Percentiles rank a stretch among this genome's conserved stretches.
phyloP scores from a whole-genome alignment of 1,140 invertebrate genomes.

The Oncopeltus fasciatus region DNA sequence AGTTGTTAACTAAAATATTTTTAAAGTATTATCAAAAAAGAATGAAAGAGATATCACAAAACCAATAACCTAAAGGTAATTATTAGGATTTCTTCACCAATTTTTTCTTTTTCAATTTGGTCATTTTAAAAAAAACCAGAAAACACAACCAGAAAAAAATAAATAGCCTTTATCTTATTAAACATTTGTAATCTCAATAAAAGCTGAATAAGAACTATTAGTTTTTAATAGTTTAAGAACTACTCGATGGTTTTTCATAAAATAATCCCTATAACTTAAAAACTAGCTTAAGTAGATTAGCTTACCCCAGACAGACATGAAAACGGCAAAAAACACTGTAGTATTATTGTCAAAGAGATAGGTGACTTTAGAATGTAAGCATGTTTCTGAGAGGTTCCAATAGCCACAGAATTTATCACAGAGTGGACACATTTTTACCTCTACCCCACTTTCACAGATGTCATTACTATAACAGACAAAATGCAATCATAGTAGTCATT shows the following conservation, averaged over 20 bases:
- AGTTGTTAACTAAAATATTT: too few species aligned
- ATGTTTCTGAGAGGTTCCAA: conserved; percentile 74
- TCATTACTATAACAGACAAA: conserved; percentile 50
- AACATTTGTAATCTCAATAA: too few species aligned
- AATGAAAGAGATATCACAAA: too few species aligned
- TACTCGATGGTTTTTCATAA: background rate
- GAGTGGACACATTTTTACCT: conserved; percentile 65
- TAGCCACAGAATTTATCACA: conserved; percentile 76
- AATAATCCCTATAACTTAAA: background rate
- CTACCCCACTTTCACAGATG: conserved; percentile 50
- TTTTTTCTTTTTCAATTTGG: too few species aligned
- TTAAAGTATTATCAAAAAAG: too few species aligned
- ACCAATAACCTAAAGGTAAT: too few species aligned
- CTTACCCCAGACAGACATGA: conserved; percentile 93
- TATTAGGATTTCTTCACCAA: too few species aligned
- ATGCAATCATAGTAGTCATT: too few species aligned
- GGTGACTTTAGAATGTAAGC: conserved; percentile 66
- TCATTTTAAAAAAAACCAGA: too few species aligned
- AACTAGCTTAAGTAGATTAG: background rate
- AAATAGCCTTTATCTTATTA: too few species aligned
- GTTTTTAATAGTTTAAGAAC: background rate
- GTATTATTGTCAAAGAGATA: conserved; percentile 91
- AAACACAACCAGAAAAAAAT: too few species aligned
- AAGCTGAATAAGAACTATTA: too few species aligned
- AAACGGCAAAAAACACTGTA: conserved; percentile 85